Conservation (phyloP, 1,140 invertebrate species). For the Caenorhabditis remanei region DNA sequence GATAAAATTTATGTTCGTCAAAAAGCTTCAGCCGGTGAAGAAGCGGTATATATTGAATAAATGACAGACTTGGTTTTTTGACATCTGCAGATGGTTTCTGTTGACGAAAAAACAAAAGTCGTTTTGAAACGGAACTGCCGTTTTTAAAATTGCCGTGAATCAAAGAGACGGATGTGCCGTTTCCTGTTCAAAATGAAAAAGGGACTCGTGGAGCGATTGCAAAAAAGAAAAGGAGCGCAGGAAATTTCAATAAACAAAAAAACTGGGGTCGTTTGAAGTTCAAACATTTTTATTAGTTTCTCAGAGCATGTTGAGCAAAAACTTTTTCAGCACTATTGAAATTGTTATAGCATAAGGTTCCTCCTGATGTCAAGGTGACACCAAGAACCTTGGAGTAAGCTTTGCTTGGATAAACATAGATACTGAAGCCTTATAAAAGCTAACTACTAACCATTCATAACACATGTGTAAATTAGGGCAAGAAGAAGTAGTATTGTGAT, state of each 20-base stretch:
- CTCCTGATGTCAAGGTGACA: too few relatives aligned
- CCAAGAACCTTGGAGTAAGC: too few relatives aligned
- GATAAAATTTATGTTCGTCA: conserved; percentile 36
- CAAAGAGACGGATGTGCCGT: conserved; percentile 9
- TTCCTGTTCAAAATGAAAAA: conserved; percentile 6
- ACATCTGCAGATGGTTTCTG: conserved; percentile 20
- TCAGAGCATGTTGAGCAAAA: too few relatives aligned
- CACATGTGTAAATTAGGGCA: background rate
- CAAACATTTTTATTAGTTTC: too few relatives aligned
- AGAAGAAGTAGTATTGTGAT: background rate
- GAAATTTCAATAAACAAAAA: conserved; percentile 20
- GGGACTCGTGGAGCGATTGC: background rate
- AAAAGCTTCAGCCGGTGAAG: background rate
- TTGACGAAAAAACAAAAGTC: background rate
- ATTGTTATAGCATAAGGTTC: too few relatives aligned
- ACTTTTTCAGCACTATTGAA: too few relatives aligned
- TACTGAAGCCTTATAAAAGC: too few relatives aligned
- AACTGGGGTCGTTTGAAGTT: background rate
- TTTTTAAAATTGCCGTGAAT: conserved; percentile 9
- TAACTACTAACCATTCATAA: too few relatives aligned
- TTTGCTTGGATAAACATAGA: too few relatives aligned
- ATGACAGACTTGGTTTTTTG: background rate
- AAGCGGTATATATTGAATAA: background rate
- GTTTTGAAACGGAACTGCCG: background rate
- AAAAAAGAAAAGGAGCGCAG: background rate